Percentiles rank a stretch among this genome's conserved stretches.
phyloP scores from a whole-genome alignment of 1,140 invertebrate genomes.

The Aphelenchoides fujianensis region DNA sequence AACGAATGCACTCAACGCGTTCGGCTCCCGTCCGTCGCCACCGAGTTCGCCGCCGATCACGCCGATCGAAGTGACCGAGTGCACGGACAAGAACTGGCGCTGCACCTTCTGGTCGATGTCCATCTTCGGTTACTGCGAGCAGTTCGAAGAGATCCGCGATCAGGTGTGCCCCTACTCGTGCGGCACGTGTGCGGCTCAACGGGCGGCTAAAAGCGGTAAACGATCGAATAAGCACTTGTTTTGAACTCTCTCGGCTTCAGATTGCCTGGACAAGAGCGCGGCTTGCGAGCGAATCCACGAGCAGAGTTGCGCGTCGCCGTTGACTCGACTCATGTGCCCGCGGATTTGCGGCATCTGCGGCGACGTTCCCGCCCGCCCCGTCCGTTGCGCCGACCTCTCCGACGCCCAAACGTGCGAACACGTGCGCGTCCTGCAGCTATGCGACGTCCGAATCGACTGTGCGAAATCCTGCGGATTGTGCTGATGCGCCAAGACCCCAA shows the following conservation, averaged over 20 bases:
- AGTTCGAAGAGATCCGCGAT: constrained; percentile 43
- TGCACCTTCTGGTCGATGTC: constrained; percentile 53
- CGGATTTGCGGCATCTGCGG: constrained; percentile 5
- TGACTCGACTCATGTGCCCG: constrained; percentile 25
- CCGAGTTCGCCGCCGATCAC: neutral
- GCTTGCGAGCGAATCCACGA: constrained; percentile 20
- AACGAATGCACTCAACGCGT: too few species aligned
- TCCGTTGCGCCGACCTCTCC: constrained; percentile 7
- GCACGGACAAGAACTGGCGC: constrained; percentile 52
- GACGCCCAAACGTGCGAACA: constrained; percentile 8
- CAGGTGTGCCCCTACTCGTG: constrained; percentile 65
- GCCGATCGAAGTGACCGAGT: constrained; percentile 7
- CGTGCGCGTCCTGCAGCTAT: constrained; percentile 7
- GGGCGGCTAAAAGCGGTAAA: neutral
- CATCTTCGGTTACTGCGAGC: constrained; percentile 49
- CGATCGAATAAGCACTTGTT: too few species aligned
- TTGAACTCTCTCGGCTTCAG: constrained; percentile 8
- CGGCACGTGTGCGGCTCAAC: constrained; percentile 30
- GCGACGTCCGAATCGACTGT: constrained; percentile 18
- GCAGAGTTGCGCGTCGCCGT: constrained; percentile 19
- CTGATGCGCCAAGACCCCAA: too few species aligned
- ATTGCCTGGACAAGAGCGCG: constrained; percentile 9
- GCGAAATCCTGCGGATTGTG: constrained; percentile 1
- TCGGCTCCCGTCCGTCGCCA: neutral
- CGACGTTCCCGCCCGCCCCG: too few species aligned